Evolutionary conservation across 1,140 invertebrate genomes (phyloP).

Genomic region (Rhynchophorus ferrugineus): DNA sequence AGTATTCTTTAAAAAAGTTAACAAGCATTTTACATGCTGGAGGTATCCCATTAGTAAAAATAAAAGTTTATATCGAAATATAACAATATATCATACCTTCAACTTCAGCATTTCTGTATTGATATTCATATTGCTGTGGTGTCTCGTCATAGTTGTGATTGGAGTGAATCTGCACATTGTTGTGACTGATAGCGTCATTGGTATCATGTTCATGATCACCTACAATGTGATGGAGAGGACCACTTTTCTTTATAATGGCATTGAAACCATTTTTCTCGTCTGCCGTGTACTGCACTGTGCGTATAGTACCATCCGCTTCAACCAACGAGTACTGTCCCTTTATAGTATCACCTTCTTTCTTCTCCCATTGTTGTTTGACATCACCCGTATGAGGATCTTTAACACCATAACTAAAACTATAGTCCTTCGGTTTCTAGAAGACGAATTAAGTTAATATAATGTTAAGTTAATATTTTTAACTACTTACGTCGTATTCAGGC

Average conservation of each 20-base stretch:
- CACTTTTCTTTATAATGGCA: conserved; percentile 36
- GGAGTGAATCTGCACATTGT: conserved; percentile 7
- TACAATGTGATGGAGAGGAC: conserved; percentile 29
- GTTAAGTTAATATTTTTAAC: neutral
- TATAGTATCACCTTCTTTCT: conserved; percentile 35
- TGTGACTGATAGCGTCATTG: conserved; percentile 15
- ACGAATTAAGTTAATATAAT: neutral
- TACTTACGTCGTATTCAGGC: conserved; percentile 3
- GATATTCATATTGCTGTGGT: conserved; percentile 5
- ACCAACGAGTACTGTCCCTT: conserved; percentile 39
- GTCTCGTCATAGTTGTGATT: neutral
- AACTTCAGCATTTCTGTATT: neutral
- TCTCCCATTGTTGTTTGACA: conserved; percentile 47
- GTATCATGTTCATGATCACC: no score
- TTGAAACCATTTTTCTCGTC: conserved; percentile 47
- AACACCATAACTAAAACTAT: conserved; percentile 66
- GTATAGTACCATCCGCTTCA: conserved; percentile 49
- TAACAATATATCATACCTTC: conserved; percentile 2
- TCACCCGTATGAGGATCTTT: conserved; percentile 65
- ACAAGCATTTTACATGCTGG: no score
- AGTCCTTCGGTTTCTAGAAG: conserved; percentile 39
- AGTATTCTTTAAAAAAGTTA: no score
- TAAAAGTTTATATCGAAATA: no score
- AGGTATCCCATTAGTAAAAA: no score
- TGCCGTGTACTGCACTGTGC: conserved; percentile 51